Evolutionary conservation across 1,140 invertebrate species (phyloP).

Genomic region (Macrotrachela quadricornifera): DNA sequence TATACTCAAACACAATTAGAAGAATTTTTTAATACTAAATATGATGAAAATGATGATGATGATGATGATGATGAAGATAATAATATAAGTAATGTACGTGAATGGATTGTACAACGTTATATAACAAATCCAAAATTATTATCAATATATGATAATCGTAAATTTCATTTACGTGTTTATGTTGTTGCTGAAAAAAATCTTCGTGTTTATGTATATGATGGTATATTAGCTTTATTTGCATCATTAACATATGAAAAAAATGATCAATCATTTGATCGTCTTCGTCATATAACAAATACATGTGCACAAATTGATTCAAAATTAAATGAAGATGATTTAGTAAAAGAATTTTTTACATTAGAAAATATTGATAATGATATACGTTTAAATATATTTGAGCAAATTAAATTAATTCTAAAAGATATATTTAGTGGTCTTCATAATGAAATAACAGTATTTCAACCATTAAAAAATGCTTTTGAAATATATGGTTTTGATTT

Average conservation of each 20-base stretch:
- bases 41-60: not conserved
- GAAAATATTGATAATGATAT: too few relatives aligned
- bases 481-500: slow-evolving; percentile 5
- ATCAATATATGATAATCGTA: not conserved
- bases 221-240: slow-evolving; percentile 2
- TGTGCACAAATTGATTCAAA: not conserved
- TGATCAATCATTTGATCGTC: not conserved
- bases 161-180: slow-evolving; percentile 7
- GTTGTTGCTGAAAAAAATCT: not conserved
- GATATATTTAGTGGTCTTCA: slow-evolving; percentile 6
- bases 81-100: not conserved
- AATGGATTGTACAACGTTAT: slow-evolving; percentile 4
- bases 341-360: too few relatives aligned
- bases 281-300: slow-evolving; percentile 2
- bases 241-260: not conserved
- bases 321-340: too few relatives aligned
- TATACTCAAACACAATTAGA: slow-evolving; percentile 1
- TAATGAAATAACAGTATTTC: slow-evolving; percentile 3
- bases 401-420: not conserved
- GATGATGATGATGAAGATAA: not conserved
- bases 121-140: not conserved
- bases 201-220: slow-evolving; percentile 3
- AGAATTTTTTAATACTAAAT: not conserved
- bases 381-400: not conserved
- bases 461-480: slow-evolving; percentile 4